These are phyloP conservation scores for Notothenia coriiceps DNA, from an alignment of 2,113 vertebrate species.

Conservation along the genomic window DNA sequence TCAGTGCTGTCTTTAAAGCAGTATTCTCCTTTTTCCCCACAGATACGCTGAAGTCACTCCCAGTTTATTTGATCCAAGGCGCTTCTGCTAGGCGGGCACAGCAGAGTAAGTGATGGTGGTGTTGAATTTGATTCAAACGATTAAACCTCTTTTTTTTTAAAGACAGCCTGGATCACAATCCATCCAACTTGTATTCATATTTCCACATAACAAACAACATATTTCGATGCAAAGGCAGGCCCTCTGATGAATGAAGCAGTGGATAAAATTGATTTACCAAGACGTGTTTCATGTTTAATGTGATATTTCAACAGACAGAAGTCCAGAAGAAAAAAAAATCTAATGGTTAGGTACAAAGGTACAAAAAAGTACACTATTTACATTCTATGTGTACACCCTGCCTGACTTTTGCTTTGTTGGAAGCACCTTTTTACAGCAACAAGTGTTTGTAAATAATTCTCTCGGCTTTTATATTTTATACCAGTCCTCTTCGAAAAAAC, in stretches of 20 bases:
- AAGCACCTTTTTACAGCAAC: background rate
- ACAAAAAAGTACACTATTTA: background rate
- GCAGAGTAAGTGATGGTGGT: conserved; percentile 51
- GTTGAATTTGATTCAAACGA: background rate
- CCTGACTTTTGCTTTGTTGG: background rate
- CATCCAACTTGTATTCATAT: no score
- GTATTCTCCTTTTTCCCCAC: conserved; percentile 16
- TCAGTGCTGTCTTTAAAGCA: background rate
- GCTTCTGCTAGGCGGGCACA: conserved; percentile 25
- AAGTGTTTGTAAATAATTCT: background rate
- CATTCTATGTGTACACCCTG: background rate
- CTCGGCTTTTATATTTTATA: no score
- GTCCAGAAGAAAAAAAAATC: background rate
- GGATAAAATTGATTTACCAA: background rate
- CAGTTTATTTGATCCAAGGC: conserved; percentile 20
- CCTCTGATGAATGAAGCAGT: background rate
- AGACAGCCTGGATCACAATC: background rate
- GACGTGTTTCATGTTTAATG: no score
- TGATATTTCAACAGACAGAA: background rate
- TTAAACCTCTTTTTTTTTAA: background rate
- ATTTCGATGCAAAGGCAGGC: background rate
- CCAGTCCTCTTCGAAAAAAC: no score
- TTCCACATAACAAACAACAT: no score
- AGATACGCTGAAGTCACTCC: conserved; percentile 43
- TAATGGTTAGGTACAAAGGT: no score